Conservation (phyloP, 2,888 invertebrate genomes). For the Macroteleia sp. region DNA sequence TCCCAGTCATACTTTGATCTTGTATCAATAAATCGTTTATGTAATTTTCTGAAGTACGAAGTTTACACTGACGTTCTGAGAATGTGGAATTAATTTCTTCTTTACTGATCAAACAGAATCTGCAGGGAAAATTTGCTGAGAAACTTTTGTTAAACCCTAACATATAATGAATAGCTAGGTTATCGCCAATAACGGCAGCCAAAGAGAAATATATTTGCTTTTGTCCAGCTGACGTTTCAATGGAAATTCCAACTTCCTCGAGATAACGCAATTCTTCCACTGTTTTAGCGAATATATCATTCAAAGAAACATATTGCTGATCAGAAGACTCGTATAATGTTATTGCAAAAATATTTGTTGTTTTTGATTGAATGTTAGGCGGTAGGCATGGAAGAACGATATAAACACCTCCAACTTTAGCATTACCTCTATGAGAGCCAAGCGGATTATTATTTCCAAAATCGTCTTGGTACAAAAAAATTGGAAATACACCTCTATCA, state of each 20-base stretch:
- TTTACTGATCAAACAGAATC: constrained; percentile 38
- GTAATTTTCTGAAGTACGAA: constrained; percentile 6
- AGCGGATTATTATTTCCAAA: too few relatives aligned
- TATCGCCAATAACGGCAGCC: constrained; percentile 49
- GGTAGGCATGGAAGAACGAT: too few relatives aligned
- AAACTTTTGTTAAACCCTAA: constrained; percentile 56
- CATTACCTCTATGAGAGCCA: too few relatives aligned
- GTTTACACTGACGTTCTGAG: constrained; percentile 9
- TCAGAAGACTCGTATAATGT: neutral
- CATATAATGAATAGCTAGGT: constrained; percentile 55
- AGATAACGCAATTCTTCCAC: neutral
- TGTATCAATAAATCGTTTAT: neutral
- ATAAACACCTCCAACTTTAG: too few relatives aligned
- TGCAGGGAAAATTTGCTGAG: constrained; percentile 49
- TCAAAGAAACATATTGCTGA: neutral
- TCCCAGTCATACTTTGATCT: neutral
- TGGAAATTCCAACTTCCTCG: neutral
- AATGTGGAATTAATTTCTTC: constrained; percentile 29
- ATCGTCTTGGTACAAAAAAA: too few relatives aligned
- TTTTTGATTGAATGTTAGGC: neutral
- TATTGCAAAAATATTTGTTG: neutral
- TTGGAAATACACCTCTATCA: too few relatives aligned
- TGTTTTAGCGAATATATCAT: neutral
- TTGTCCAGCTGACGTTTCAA: neutral
- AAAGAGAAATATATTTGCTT: neutral